phyloP scores from a whole-genome alignment of 2,113 vertebrate species.

The Rhipidura dahli region DNA sequence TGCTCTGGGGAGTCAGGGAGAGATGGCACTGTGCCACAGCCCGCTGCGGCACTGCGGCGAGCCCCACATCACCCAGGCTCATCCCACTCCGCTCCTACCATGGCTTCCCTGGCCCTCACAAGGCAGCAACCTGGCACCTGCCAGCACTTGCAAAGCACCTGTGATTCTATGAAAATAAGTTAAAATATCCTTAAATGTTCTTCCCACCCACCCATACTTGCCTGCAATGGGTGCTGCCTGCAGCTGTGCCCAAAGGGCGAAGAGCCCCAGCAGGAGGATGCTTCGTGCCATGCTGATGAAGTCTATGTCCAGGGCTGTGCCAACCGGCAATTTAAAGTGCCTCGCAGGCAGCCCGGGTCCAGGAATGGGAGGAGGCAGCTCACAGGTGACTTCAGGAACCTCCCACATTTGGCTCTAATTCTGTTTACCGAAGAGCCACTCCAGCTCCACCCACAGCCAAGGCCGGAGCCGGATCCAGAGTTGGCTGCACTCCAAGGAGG shows the following conservation, averaged over 20 bases:
- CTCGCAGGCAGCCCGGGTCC: not conserved
- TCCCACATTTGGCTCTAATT: constrained; percentile 14
- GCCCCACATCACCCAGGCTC: fast-evolving
- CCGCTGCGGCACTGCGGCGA: fast-evolving
- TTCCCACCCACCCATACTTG: not conserved
- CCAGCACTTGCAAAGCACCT: not conserved
- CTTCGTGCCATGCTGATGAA: not conserved
- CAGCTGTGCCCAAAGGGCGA: not conserved
- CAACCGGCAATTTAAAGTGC: not conserved
- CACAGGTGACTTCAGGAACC: not conserved
- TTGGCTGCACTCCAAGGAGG: fast-evolving
- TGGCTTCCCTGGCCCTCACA: not conserved
- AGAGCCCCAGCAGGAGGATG: constrained; percentile 23
- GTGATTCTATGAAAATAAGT: not conserved
- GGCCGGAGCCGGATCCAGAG: not conserved
- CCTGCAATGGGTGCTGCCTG: constrained; percentile 22
- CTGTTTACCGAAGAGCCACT: not conserved
- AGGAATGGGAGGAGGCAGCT: constrained; percentile 28
- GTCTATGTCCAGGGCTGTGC: not conserved
- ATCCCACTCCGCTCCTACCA: fast-evolving
- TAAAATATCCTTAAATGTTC: not conserved
- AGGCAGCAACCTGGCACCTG: not conserved
- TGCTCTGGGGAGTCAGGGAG: not conserved
- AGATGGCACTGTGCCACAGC: not conserved
- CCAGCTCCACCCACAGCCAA: not conserved